A percentile compares a stretch with the other conserved stretches of the same genome.
Evolutionary conservation across 2,888 invertebrate species (phyloP).

Genomic region (Eilema depressum): DNA sequence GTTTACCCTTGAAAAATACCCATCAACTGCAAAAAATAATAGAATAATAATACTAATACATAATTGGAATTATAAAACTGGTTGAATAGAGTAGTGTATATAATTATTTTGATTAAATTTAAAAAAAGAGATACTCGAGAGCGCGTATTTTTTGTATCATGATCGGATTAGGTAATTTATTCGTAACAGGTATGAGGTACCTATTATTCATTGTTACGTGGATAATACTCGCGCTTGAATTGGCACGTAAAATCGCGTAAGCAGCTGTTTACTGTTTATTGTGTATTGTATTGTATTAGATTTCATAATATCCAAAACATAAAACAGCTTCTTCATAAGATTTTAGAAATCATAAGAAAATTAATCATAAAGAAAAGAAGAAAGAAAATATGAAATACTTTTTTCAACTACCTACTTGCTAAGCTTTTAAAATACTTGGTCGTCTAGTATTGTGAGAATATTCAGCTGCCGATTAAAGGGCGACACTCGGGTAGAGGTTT

Average conservation of each 20-base stretch:
- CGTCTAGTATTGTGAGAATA: not conserved
- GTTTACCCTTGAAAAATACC: not conserved
- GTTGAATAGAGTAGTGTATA: not conserved
- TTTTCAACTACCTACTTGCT: not conserved
- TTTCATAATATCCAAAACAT: not conserved
- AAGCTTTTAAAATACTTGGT: not conserved
- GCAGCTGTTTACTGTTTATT: not conserved
- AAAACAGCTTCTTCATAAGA: not conserved
- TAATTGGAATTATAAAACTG: not conserved
- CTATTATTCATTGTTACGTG: not conserved
- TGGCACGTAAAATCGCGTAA: not conserved
- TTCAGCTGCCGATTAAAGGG: no score
- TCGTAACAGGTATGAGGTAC: not conserved
- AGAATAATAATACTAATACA: not conserved
- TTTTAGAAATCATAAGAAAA: no score
- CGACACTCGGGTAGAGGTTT: no score
- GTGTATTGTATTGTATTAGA: not conserved
- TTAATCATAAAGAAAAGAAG: no score
- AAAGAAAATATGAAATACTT: not conserved
- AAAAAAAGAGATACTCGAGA: not conserved
- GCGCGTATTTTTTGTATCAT: not conserved
- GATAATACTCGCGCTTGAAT: not conserved
- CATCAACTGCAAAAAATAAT: not conserved
- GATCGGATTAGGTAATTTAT: not conserved
- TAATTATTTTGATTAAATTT: not conserved